Evolutionary conservation across 2,888 invertebrate species (phyloP), one percentile per base, ranked within the genome.

Genomic region (Protophormia terraenovae): DNA sequence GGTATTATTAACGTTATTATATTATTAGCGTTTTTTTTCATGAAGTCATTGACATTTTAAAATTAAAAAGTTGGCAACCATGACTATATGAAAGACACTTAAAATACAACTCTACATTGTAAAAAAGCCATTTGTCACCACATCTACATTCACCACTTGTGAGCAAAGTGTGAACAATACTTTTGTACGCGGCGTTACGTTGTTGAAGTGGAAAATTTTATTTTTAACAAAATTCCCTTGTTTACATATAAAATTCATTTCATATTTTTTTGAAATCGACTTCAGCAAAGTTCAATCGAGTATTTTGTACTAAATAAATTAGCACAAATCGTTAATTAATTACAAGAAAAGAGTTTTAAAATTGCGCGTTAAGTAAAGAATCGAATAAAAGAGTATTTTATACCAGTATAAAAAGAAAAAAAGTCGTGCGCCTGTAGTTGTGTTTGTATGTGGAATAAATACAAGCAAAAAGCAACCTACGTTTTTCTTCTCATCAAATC

Each of bases 161-260:
- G 55, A 69, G 53, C 41, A 27, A 75, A 75, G 32, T 77, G 55
- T 72, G 78, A 55, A 83, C 84, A 84, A 84, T 69, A 86, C 79
- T 82, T 78, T 50, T 71, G 78, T 84, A 82, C 86, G 86, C 86
- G 87, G 87, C 86, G 87, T 87, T 86, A 87, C 87, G 87, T 87
- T 87, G 71, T 71, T 87, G 86, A 84, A 86, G 85, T 86, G 85
- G 75, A 80, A 87, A 84, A 86, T 84, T 86, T 84, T 83, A 86
- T 86, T 87, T 84, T 76, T 76, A 45, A 75, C 35, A 35, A 86
- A 87, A 87, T 86, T 86, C 73, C 29, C 81, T 83, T 88, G 87
- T 87, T 87, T 87, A 85, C 83, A 80, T 53, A 67, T 73, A 10
- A 55, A 82, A 80, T 60, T 75, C 22, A 66, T 55, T 62, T 72